Base-by-base conservation (phyloP, 2,797 vertebrate species). In the Liparis tanakae region DNA sequence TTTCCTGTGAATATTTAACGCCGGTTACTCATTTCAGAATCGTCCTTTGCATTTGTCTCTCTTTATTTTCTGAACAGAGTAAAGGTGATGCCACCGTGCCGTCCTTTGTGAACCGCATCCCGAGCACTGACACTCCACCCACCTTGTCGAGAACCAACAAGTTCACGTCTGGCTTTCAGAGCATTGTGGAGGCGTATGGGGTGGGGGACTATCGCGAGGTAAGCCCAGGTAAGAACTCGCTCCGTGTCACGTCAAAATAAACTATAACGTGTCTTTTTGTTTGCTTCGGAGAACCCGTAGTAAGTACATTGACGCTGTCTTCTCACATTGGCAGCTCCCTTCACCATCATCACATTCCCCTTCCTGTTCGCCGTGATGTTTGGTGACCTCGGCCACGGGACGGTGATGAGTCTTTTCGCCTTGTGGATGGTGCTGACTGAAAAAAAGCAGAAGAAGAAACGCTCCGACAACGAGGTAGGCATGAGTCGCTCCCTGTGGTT, bases 361-460 rank as follows among this genome's bases (percentile, higher is more conserved):
- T 99, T 99, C 70, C 81, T 99, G 82, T 99, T 99, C 2, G 98
- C 97, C 0, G 96, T 99, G 71, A 99, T 99, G 98, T 99, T 99
- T 18, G 98, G 98, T 18, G 98, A 99, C 91, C 92, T 96, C 0
- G 98, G 98, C 0, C 98, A 99, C 0, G 98, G 98, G 50, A 79
- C 94, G 5, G 89, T 99, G 18, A 97, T 99, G 96, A 92, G 95
- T 37, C 13, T 97, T 0, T 98, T 98, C 48, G 97, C 96, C 41
- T 86, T 98, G 60, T 92, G 96, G 94, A 92, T 98, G 93, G 96
- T 99, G 79, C 71, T 97, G 17, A 96, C 92, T 3, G 98, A 99
- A 85, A 95, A 96, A 41, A 95, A 93, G 72, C 95, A 97, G 7
- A 93, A 91, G 68, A 87, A 95, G 20, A 93, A 84, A 56, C 94